These are phyloP conservation scores for Chaetorhynchus papuensis DNA, from an alignment of 2,113 vertebrate species.

Conservation along the genomic window DNA sequence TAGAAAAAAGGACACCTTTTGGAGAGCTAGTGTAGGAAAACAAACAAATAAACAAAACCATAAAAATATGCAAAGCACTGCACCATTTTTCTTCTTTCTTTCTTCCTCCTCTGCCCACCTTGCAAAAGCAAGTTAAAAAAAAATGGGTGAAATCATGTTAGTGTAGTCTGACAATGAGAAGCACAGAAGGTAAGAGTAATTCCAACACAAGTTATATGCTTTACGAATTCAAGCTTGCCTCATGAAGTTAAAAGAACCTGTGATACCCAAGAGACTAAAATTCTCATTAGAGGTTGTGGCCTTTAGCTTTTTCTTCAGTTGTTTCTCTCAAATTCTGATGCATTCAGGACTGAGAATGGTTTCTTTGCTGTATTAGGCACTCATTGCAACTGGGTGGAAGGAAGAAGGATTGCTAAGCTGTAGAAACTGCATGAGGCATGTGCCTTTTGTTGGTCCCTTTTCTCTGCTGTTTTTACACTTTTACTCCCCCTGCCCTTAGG, in stretches of 20 bases:
- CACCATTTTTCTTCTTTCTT: background rate
- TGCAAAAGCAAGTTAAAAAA: background rate
- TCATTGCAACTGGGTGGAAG: background rate
- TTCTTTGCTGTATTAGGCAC: background rate
- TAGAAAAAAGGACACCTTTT: background rate
- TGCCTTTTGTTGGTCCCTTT: background rate
- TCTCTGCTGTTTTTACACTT: background rate
- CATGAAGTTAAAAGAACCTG: background rate
- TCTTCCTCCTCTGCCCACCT: rapidly evolving
- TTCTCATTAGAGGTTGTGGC: background rate
- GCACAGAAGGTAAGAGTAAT: background rate
- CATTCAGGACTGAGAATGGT: background rate
- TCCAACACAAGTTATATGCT: background rate
- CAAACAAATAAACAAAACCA: background rate
- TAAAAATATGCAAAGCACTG: background rate
- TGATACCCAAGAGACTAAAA: background rate
- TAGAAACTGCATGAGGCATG: background rate
- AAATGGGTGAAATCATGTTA: background rate
- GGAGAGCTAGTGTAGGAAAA: background rate
- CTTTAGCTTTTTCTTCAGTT: background rate
- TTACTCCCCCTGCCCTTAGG: background rate
- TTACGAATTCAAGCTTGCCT: background rate
- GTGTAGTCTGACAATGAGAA: background rate
- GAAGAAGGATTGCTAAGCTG: background rate
- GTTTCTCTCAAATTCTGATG: background rate